Conservation (phyloP, 2,113 vertebrate species). For the Microcebus griseorufus region DNA sequence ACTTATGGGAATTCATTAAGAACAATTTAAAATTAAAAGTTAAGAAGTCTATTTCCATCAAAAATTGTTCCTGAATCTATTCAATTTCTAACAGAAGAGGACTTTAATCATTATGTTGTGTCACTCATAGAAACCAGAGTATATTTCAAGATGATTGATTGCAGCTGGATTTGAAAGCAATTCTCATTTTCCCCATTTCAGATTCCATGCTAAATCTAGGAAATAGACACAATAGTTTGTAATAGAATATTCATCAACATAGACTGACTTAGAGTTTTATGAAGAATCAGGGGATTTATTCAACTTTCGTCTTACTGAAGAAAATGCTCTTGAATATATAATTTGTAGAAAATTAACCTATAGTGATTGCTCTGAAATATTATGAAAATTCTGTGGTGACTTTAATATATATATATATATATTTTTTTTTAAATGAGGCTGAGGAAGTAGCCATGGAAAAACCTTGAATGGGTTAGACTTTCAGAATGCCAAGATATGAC, state of each 20-base stretch:
- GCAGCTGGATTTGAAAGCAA: conserved; percentile 62
- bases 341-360: conserved; percentile 50
- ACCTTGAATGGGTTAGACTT: not conserved
- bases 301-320: conserved; percentile 35
- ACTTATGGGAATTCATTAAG: conserved; percentile 46
- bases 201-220: conserved; percentile 57
- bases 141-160: conserved; percentile 63
- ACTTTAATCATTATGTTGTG: conserved; percentile 67
- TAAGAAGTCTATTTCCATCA: conserved; percentile 59
- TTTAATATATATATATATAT: not conserved
- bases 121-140: conserved; percentile 39
- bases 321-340: conserved; percentile 56
- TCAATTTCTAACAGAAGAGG: conserved; percentile 60
- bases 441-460: not conserved
- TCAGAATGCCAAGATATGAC: not conserved
- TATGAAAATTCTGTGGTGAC: not conserved
- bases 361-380: conserved; percentile 31
- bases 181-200: conserved; percentile 66
- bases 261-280: conserved; percentile 54
- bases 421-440: not conserved
- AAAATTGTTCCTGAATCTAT: conserved; percentile 58
- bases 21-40: conserved; percentile 66
- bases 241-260: conserved; percentile 66
- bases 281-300: conserved; percentile 40
- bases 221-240: conserved; percentile 63